Base-by-base conservation (phyloP, 2,888 invertebrate genomes). In the Callimorpha dominula region DNA sequence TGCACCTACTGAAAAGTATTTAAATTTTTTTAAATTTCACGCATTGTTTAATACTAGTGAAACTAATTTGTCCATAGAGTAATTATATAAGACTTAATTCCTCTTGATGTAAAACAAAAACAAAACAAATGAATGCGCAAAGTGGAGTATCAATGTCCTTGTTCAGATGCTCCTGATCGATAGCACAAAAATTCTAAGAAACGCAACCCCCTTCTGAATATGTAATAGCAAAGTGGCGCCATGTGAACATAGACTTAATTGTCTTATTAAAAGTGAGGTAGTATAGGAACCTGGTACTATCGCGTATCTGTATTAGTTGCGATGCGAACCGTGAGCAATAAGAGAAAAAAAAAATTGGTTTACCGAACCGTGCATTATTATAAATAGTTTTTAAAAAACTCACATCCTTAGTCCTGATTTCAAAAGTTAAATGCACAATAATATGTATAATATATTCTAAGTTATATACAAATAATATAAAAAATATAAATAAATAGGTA, bases 171-270 rank as follows among this genome's bases (percentile, higher is more conserved):
- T 46, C 60, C 70, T 74, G 80, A 88, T 90, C 87, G 87, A 87
- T 86, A 72, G 85, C 80, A 88, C 87, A 87, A 90, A 88, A 85
- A 81, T 92, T 92, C 91, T 85, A 43, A 87, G 91, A 91, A 92
- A 74, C 75, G 75, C 84, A 85, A 81, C 82, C 86, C 85, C 76
- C 80, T 77, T 78, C 83, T 89, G 89, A 87, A 88, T 89, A 85
- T 79, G 76, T 88, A 87, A 90, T 88, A 69, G 72, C 71, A 70
- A 76, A 54, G 68, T 72, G 71, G 74, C 73, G 75, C 75, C 75
- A 65, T 20, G 49, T 65, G 69, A 60, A 42, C 52, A 60, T 31
- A 50, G 50, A 42, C 20, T 50, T 60, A 4, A 43, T 57, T 62
- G n/a, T 71, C 43, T 65, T 65, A 50, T 50, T 40, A 68, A 14